phyloP scores from a whole-genome alignment of 2,113 vertebrate genomes.

The Microtus oregoni region DNA sequence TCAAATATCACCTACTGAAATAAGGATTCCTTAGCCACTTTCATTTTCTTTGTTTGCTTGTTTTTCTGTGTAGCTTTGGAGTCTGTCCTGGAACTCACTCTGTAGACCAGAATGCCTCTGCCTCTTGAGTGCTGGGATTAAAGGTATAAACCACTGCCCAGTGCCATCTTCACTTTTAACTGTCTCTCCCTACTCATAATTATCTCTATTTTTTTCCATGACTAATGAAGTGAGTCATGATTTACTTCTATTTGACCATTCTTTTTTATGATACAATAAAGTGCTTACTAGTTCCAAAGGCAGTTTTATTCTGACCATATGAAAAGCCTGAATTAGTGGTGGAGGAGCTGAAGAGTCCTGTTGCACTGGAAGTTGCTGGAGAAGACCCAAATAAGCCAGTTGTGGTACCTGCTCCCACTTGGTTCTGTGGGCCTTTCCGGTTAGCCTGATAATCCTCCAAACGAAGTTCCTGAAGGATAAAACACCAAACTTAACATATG shows the following conservation, averaged over 20 bases:
- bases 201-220: slow-evolving; percentile 41
- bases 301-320: slow-evolving; percentile 93
- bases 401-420: slow-evolving; percentile 89
- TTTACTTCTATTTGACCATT: slow-evolving; percentile 32
- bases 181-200: background rate
- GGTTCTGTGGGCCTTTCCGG: slow-evolving; percentile 94
- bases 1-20: slow-evolving; percentile 24
- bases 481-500: background rate
- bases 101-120: too few relatives aligned
- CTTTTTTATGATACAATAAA: background rate
- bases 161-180: slow-evolving; percentile 31
- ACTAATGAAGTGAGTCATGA: slow-evolving; percentile 42
- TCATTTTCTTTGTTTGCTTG: background rate
- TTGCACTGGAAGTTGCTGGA: slow-evolving; percentile 90
- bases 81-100: too few relatives aligned
- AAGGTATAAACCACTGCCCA: too few relatives aligned
- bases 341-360: slow-evolving; percentile 93
- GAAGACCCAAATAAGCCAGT: slow-evolving; percentile 91
- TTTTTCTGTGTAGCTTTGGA: too few relatives aligned
- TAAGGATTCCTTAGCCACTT: background rate
- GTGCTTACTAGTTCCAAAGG: slow-evolving; percentile 93
- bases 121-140: too few relatives aligned
- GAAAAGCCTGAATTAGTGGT: slow-evolving; percentile 93
- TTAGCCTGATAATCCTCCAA: slow-evolving; percentile 98
- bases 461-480: slow-evolving; percentile 89